These are phyloP conservation scores for Coryphaenoides rupestris DNA, from an alignment of 2,113 vertebrate genomes.

Conservation along the genomic window DNA sequence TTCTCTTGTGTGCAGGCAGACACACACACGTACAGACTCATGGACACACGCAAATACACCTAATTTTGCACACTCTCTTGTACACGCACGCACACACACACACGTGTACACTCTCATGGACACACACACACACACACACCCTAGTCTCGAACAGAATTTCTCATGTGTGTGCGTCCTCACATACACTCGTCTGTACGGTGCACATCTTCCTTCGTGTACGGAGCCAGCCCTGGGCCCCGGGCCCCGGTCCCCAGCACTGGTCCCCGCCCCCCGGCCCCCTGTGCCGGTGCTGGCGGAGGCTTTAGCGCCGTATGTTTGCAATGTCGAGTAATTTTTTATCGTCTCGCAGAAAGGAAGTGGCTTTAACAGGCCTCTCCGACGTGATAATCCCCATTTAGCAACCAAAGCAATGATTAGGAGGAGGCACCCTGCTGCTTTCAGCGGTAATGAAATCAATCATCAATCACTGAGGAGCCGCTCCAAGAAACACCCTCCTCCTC, in stretches of 20 bases:
- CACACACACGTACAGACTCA: too few relatives aligned
- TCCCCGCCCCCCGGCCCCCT: too few relatives aligned
- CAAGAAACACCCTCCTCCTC: constrained; percentile 25
- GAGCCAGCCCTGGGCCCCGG: constrained; percentile 1
- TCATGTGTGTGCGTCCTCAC: not conserved
- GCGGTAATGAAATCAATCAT: constrained; percentile 69
- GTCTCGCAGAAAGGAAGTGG: constrained; percentile 54
- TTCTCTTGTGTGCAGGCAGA: too few relatives aligned
- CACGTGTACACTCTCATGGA: too few relatives aligned
- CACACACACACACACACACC: not conserved
- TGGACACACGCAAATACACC: too few relatives aligned
- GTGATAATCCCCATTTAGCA: constrained; percentile 65
- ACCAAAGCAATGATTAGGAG: constrained; percentile 65
- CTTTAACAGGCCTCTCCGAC: constrained; percentile 53
- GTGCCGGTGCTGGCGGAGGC: constrained; percentile 25
- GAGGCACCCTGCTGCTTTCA: constrained; percentile 55
- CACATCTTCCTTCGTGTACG: too few relatives aligned
- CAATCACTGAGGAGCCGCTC: constrained; percentile 52
- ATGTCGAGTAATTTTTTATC: constrained; percentile 55
- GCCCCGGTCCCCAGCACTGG: too few relatives aligned
- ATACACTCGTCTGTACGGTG: too few relatives aligned
- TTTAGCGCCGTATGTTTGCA: constrained; percentile 33
- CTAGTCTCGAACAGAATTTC: not conserved
- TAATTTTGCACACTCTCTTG: too few relatives aligned
- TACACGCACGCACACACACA: not conserved